Evolutionary conservation across 2,888 invertebrate species (phyloP), one percentile per base, ranked within the genome.

Genomic region (Scaeva pyrastri): DNA sequence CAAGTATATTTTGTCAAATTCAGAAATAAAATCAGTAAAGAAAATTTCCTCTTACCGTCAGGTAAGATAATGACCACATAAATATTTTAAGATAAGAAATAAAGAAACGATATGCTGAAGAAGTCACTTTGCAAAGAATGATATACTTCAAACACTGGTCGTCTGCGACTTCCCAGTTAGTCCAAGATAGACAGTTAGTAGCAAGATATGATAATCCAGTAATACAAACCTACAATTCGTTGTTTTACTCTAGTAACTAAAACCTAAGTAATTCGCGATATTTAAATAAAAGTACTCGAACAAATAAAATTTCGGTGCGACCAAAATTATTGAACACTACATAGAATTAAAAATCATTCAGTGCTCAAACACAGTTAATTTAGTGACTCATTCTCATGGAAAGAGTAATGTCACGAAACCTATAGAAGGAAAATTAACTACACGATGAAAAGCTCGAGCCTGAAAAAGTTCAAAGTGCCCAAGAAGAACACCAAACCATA

Each of bases 61-160:
- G n/a, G 43, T 43, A 43, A 43, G 7, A 43, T 43, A 43, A 14
- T n/a, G n/a, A n/a, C n/a, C n/a, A n/a, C n/a, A n/a, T n/a, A n/a
- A n/a, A n/a, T 43, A 43, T 43, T 43, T 43, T 43, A 43, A 43
- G 43, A 43, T 43, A 43, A 43, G 43, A 43, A 43, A 43, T 43
- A 43, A 43, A 43, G 43, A 43, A 43, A 43, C 43, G 12, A 43
- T 12, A 43, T 43, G 43, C 43, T 43, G 43, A 43, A 2, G 43
- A 43, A 43, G 43, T 43, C 43, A 43, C 43, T 43, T 43, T 43
- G 12, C 43, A 43, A 10, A 43, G 43, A 43, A 43, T 10, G 7
- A 43, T 43, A 43, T 14, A 43, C 12, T 48, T 48, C 16, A 48
- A 48, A 48, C 45, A 48, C 45, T 16, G 16, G 45, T 48, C 16